Base-by-base conservation (phyloP, 2,888 invertebrate species). In the Drosophila merina region DNA sequence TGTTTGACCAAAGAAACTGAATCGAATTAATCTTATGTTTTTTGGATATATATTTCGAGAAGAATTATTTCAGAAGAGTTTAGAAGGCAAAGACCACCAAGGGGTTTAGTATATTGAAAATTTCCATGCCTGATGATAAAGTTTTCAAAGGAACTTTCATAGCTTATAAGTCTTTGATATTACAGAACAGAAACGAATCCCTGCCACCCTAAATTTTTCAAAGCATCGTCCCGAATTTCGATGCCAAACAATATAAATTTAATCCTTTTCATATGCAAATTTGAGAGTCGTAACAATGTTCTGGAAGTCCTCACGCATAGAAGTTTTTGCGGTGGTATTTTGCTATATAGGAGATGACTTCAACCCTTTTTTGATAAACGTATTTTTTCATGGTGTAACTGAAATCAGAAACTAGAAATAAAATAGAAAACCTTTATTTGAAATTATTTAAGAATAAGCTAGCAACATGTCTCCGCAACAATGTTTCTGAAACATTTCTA, bases 401-500 rank as follows among this genome's bases (percentile, higher is more conserved):
- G 20, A 20, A 20, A 20, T 20, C 2, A 2, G 20, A 42, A 42
- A 14, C 33, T 20, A 20, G 20, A 3, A 10, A 45, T 9, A 10
- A 7, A 12, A 20, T 20, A 55, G 14, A 58, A 5, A 12, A 57
- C 33, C 33, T 57, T 52, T 64, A 47, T 12, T n/a, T 12, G 25
- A 26, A 26, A 38, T 7, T 8, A 1, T 4, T 8, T 44, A 31
- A 20, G 8, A n/a, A n/a, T 10, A 1, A 10, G 28, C 14, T 10
- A 1, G 14, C 59, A 38, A 57, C 50, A 57, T 50, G 38, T 25
- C 10, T 12, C 36, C 9, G 59, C 55, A 75, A 62, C 72, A 78
- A 68, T 76, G 79, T 74, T 81, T 76, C 76, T 3, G 63, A 59
- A 79, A 78, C 81, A 79, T 79, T 64, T 70, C 75, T 69, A 67